Evolutionary conservation across 2,113 vertebrate species (phyloP).

Genomic region (Limanda limanda): DNA sequence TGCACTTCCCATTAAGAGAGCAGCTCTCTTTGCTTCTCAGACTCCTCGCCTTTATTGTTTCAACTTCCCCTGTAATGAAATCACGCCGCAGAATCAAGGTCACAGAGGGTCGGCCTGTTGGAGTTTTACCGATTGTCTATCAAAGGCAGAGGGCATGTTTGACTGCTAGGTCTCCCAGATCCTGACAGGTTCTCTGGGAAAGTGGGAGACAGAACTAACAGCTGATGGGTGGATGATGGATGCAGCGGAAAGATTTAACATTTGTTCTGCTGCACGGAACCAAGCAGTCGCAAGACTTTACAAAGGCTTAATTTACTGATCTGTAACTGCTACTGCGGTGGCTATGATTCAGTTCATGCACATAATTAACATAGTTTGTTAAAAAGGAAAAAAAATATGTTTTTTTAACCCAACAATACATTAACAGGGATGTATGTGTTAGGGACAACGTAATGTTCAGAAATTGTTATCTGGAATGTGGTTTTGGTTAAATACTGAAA

Average conservation of each 20-base stretch:
- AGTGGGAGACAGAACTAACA: slow-evolving; percentile 54
- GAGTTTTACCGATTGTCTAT: slow-evolving; percentile 60
- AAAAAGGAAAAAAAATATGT: background rate
- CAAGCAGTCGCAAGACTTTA: background rate
- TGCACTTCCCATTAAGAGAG: slow-evolving; percentile 44
- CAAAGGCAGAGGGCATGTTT: slow-evolving; percentile 1
- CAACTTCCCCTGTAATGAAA: slow-evolving; percentile 72
- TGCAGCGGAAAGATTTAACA: slow-evolving; percentile 65
- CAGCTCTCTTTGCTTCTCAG: slow-evolving; percentile 18
- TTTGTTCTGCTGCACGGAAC: slow-evolving; percentile 43
- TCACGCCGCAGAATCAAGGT: slow-evolving; percentile 70
- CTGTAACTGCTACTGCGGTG: background rate
- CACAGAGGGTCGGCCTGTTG: slow-evolving; percentile 65
- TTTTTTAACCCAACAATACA: too few species aligned
- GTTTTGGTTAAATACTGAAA: too few species aligned
- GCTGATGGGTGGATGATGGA: slow-evolving; percentile 56
- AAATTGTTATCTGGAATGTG: too few species aligned
- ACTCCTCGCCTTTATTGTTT: slow-evolving; percentile 37
- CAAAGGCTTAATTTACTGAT: background rate
- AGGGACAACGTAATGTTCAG: too few species aligned
- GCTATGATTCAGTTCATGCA: background rate
- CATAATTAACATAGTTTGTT: background rate
- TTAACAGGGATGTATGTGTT: too few species aligned
- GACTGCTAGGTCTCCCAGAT: slow-evolving; percentile 34
- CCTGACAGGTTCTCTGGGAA: slow-evolving; percentile 56